Conservation (phyloP, 2,113 vertebrate species). For the Menidia beryllina region DNA sequence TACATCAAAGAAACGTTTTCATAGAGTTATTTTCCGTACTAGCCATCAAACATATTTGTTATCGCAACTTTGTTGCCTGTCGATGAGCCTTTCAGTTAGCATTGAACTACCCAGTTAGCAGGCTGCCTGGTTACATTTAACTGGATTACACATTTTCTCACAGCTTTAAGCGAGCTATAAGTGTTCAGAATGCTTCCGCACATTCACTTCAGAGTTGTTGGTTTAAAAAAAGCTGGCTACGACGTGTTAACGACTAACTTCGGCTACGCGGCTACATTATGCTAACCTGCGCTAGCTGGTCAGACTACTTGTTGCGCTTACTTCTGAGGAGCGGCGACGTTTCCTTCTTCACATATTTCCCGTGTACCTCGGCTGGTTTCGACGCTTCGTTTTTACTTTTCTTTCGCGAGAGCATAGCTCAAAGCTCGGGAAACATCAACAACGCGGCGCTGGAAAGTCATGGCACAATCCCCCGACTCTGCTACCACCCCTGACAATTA, state of each 20-base stretch:
- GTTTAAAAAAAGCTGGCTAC: not conserved
- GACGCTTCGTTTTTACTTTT: conserved; percentile 96
- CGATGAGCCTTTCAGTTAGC: conserved; percentile 26
- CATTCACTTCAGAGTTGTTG: not conserved
- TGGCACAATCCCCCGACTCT: conserved; percentile 38
- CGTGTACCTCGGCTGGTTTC: conserved; percentile 95
- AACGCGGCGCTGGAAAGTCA: conserved; percentile 49
- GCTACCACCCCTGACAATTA: conserved; percentile 20
- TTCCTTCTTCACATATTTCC: conserved; percentile 99
- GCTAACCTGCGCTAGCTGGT: conserved; percentile 28
- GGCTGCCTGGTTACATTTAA: not conserved
- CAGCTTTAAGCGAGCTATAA: not conserved
- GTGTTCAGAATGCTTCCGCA: accelerated
- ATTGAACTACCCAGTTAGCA: conserved; percentile 13
- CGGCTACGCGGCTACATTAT: not conserved
- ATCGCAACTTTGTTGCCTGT: not conserved
- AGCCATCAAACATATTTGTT: not conserved
- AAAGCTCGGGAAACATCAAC: conserved; percentile 65
- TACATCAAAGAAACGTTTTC: no score
- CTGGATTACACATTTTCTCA: accelerated
- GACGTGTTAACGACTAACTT: not conserved
- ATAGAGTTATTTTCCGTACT: not conserved
- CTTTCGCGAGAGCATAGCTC: conserved; percentile 95
- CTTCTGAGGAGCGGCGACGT: conserved; percentile 94
- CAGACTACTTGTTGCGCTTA: conserved; percentile 79